These are phyloP conservation scores for Tinea trinotella DNA, from an alignment of 2,888 invertebrate genomes.

Conservation along the genomic window DNA sequence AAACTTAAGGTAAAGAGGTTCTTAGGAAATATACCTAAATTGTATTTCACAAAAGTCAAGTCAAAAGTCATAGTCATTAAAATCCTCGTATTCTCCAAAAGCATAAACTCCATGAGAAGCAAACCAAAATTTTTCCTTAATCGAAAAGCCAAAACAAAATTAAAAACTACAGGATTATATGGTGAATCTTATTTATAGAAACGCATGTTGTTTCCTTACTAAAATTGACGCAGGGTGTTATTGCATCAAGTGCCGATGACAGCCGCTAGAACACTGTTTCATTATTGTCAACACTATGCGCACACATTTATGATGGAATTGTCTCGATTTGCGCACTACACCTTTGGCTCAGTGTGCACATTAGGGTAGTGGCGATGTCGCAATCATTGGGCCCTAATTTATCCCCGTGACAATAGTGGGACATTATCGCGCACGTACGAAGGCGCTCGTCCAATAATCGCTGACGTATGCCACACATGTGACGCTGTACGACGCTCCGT, in stretches of 20 bases:
- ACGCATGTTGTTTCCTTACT: background rate
- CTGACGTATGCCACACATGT: slow-evolving; percentile 27
- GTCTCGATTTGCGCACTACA: slow-evolving; percentile 48
- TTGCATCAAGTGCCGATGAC: background rate
- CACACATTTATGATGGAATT: slow-evolving; percentile 9
- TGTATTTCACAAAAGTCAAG: no score
- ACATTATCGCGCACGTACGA: slow-evolving; percentile 27
- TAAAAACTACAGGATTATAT: no score
- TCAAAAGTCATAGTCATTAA: no score
- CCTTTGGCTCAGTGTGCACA: slow-evolving; percentile 35
- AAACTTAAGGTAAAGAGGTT: no score
- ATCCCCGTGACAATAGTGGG: slow-evolving; percentile 32
- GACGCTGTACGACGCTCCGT: slow-evolving; percentile 24
- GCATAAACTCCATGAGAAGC: no score
- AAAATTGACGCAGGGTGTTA: background rate
- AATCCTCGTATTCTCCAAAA: no score
- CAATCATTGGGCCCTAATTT: slow-evolving; percentile 40
- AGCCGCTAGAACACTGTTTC: slow-evolving; percentile 7
- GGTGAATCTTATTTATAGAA: background rate
- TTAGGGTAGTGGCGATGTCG: slow-evolving; percentile 33
- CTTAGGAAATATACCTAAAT: no score
- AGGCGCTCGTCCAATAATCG: slow-evolving; percentile 18
- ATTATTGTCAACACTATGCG: slow-evolving; percentile 4
- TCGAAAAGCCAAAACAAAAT: no score
- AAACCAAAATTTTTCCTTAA: no score